These are phyloP conservation scores for Cephalopachus bancanus DNA, from an alignment of 2,797 vertebrate species.

Conservation along the genomic window DNA sequence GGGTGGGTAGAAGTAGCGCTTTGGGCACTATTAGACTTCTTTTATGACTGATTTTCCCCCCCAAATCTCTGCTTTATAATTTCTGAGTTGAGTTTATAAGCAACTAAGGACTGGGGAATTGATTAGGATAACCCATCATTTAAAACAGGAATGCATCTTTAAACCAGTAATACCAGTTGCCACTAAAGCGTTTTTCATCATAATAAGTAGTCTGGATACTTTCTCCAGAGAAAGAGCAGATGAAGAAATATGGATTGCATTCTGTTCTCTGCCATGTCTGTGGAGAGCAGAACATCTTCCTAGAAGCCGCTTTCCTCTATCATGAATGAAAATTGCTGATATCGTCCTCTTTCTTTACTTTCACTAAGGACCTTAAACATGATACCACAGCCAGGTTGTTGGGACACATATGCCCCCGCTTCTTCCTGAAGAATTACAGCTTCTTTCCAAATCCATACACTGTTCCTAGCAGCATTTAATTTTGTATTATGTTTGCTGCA, in stretches of 20 bases:
- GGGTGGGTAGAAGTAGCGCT: conserved; percentile 51
- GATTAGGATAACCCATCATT: background rate
- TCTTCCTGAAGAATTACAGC: background rate
- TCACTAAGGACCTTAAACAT: background rate
- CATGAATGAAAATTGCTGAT: background rate
- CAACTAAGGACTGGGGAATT: background rate
- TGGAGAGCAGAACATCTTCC: background rate
- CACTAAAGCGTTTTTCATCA: conserved; percentile 43
- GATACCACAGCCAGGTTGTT: no score
- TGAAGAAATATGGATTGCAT: conserved; percentile 3
- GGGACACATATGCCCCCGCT: background rate
- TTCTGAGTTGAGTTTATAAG: background rate
- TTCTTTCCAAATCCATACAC: background rate
- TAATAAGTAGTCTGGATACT: background rate
- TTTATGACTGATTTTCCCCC: conserved; percentile 42
- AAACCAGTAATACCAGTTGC: background rate
- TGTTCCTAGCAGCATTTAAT: background rate
- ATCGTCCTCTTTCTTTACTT: background rate
- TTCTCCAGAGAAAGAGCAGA: conserved; percentile 32
- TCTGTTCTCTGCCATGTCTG: background rate
- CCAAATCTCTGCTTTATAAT: background rate
- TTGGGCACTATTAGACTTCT: conserved; percentile 46
- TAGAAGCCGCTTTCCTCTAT: background rate
- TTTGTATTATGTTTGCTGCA: background rate
- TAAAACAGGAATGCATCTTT: conserved; percentile 20